These are phyloP conservation scores for Lamellibrachia columna DNA, from an alignment of 2,888 invertebrate species.

Conservation along the genomic window DNA sequence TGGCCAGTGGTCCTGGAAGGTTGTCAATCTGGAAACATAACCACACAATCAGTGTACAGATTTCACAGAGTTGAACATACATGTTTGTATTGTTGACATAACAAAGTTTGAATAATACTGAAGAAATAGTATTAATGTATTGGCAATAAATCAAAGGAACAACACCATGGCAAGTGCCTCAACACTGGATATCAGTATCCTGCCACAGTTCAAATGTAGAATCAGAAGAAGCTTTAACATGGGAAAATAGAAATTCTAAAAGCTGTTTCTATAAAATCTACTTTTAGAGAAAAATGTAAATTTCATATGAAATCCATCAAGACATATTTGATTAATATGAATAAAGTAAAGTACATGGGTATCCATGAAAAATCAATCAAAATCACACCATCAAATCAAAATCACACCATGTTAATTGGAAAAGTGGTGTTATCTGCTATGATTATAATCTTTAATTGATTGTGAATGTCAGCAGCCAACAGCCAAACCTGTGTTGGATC, in stretches of 20 bases:
- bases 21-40: conserved; percentile 54
- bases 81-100: neutral
- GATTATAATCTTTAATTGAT: neutral
- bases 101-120: neutral
- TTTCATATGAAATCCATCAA: too few species aligned
- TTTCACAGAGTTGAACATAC: neutral
- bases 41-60: neutral
- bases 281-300: too few species aligned
- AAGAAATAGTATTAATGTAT: neutral
- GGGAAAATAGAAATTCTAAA: too few species aligned
- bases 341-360: too few species aligned
- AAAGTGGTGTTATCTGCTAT: too few species aligned
- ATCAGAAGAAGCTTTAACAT: too few species aligned
- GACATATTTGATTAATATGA: too few species aligned
- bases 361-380: too few species aligned
- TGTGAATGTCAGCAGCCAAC: neutral
- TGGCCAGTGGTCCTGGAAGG: conserved; percentile 61
- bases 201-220: neutral
- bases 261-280: too few species aligned
- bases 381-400: too few species aligned
- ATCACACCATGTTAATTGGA: too few species aligned
- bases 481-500: conserved; percentile 58
- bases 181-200: neutral
- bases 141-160: neutral
- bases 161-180: neutral